Percentiles rank a stretch among this genome's conserved stretches.
Conservation (phyloP, 2,888 invertebrate species). For the Tupiocoris notatus region DNA sequence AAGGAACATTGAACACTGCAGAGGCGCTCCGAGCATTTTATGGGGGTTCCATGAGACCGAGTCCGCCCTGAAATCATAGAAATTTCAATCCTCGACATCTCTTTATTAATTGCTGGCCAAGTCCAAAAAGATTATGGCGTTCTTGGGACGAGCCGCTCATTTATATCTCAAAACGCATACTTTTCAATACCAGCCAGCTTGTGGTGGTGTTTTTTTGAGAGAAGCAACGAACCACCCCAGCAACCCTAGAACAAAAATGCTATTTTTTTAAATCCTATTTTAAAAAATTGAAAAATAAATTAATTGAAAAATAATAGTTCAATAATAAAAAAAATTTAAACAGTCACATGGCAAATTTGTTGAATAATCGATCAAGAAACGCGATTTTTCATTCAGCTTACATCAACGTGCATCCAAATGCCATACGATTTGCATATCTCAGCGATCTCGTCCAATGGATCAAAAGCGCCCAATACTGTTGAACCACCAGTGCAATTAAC, state of each 20-base stretch:
- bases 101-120: no score
- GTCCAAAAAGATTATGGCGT: no score
- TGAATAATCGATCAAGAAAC: no score
- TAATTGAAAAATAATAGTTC: no score
- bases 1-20: constrained; percentile 74
- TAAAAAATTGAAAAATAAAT: no score
- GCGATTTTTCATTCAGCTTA: constrained; percentile 53
- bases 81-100: no score
- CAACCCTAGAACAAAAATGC: constrained; percentile 62
- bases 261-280: no score
- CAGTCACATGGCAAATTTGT: background rate
- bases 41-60: constrained; percentile 85
- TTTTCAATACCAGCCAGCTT: constrained; percentile 66
- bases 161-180: no score
- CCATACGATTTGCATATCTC: constrained; percentile 66
- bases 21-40: constrained; percentile 76
- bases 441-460: constrained; percentile 68
- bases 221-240: constrained; percentile 72
- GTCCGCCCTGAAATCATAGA: constrained; percentile 65
- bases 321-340: no score
- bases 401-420: constrained; percentile 83
- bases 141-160: no score
- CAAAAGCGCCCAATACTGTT: constrained; percentile 81
- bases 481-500: constrained; percentile 78
- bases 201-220: constrained; percentile 65